Evolutionary conservation across 2,113 vertebrate species (phyloP).

Genomic region (Canis aureus): DNA sequence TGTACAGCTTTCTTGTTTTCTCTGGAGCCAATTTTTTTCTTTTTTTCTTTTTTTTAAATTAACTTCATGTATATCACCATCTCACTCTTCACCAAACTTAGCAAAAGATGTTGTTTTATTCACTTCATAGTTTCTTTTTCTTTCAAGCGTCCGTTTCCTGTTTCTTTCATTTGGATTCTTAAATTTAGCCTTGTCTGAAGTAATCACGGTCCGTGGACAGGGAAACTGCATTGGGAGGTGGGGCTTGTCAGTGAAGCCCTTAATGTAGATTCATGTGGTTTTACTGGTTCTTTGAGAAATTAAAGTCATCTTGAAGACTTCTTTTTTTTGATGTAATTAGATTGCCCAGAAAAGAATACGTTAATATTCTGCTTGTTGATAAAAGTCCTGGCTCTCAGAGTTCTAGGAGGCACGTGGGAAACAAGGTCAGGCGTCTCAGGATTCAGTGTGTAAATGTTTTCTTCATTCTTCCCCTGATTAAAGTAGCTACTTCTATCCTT

Average conservation of each 20-base stretch:
- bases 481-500: neutral
- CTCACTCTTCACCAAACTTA: neutral
- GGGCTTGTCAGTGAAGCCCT: neutral
- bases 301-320: slow-evolving; percentile 51
- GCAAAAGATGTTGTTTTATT: slow-evolving; percentile 13
- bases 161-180: slow-evolving; percentile 30
- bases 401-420: neutral
- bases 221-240: neutral
- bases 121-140: slow-evolving; percentile 6
- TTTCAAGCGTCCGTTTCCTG: slow-evolving; percentile 27
- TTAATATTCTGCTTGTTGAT: slow-evolving; percentile 25
- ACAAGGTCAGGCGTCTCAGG: neutral
- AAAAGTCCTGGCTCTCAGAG: neutral
- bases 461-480: neutral
- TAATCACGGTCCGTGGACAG: neutral
- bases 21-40: neutral
- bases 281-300: slow-evolving; percentile 48
- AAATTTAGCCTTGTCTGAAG: neutral
- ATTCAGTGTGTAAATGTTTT: neutral
- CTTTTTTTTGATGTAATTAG: slow-evolving; percentile 45
- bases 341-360: slow-evolving; percentile 40
- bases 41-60: neutral
- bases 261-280: neutral
- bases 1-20: neutral
- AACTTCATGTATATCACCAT: neutral